Evolutionary conservation across 2,888 invertebrate genomes (phyloP).

Genomic region (Cheilosia grossa): DNA sequence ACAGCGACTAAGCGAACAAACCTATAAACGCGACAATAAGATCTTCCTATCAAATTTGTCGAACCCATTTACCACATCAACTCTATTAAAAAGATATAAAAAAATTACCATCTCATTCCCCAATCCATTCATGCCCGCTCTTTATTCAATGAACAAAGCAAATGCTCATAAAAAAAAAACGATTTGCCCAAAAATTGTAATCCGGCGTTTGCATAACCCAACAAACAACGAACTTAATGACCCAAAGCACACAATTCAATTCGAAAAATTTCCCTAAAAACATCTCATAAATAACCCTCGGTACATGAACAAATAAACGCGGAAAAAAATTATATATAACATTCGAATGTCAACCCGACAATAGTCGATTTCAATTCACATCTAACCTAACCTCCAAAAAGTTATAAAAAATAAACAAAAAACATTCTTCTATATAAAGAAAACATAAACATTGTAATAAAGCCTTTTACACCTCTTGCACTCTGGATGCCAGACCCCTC

Average conservation of each 20-base stretch:
- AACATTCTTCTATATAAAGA: slow-evolving; percentile 22
- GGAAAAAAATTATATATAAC: slow-evolving; percentile 36
- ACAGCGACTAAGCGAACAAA: neutral
- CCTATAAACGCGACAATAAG: too few species aligned
- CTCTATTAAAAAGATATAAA: neutral
- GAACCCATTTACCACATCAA: slow-evolving; percentile 12
- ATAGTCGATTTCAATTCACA: slow-evolving; percentile 53
- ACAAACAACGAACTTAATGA: slow-evolving; percentile 55
- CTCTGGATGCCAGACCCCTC: neutral
- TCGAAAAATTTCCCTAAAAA: slow-evolving; percentile 63
- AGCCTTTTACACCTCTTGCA: slow-evolving; percentile 68
- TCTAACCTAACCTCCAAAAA: slow-evolving; percentile 38
- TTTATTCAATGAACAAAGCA: slow-evolving; percentile 42
- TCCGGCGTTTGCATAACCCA: slow-evolving; percentile 45
- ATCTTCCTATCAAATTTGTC: neutral
- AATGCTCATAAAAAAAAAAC: slow-evolving; percentile 42
- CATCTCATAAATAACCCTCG: slow-evolving; percentile 64
- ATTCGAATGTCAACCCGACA: slow-evolving; percentile 55
- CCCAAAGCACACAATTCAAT: slow-evolving; percentile 69
- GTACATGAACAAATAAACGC: slow-evolving; percentile 67
- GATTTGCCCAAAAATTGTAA: slow-evolving; percentile 24
- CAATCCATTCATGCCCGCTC: slow-evolving; percentile 19
- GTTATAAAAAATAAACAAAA: slow-evolving; percentile 3
- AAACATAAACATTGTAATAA: slow-evolving; percentile 74
- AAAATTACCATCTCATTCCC: slow-evolving; percentile 4